Percentiles rank a stretch among this genome's conserved stretches.
Conservation (phyloP, 2,797 vertebrate genomes). For the Leucoraja ocellata region DNA sequence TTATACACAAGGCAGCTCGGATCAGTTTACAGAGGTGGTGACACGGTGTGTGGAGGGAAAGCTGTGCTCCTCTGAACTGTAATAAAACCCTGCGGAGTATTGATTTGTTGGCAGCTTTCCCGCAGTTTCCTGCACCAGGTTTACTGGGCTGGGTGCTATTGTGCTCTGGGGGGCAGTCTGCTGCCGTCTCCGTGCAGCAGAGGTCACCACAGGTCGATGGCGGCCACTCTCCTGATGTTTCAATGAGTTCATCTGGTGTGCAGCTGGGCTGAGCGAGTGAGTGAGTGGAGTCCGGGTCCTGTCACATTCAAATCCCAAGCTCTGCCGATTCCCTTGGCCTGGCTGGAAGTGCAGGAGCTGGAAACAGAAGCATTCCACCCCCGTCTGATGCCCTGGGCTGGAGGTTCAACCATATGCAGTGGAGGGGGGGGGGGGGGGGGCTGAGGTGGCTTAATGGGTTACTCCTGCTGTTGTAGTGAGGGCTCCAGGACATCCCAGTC, state of each 20-base stretch:
- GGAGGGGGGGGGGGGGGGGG: too few relatives aligned
- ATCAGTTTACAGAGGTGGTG: not conserved
- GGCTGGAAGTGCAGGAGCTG: not conserved
- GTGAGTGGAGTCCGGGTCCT: not conserved
- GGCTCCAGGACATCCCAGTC: too few relatives aligned
- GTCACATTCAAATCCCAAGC: not conserved
- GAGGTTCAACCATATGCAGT: not conserved
- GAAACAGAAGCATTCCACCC: not conserved
- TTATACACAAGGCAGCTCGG: not conserved
- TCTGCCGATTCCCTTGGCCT: not conserved
- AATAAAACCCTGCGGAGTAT: not conserved
- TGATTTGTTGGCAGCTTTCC: not conserved
- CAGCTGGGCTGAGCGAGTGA: not conserved
- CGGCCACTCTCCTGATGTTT: not conserved
- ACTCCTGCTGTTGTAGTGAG: too few relatives aligned
- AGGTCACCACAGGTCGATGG: not conserved
- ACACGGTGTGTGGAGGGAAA: not conserved
- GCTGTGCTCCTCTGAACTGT: not conserved
- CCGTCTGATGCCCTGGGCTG: not conserved
- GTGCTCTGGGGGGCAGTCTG: not conserved
- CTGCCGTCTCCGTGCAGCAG: not conserved
- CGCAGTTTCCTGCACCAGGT: not conserved
- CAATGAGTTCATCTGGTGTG: constrained; percentile 11
- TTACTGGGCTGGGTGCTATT: not conserved
- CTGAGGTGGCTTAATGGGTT: too few relatives aligned